Evolutionary conservation across 2,888 invertebrate genomes (phyloP).

Genomic region (Spodoptera exigua): DNA sequence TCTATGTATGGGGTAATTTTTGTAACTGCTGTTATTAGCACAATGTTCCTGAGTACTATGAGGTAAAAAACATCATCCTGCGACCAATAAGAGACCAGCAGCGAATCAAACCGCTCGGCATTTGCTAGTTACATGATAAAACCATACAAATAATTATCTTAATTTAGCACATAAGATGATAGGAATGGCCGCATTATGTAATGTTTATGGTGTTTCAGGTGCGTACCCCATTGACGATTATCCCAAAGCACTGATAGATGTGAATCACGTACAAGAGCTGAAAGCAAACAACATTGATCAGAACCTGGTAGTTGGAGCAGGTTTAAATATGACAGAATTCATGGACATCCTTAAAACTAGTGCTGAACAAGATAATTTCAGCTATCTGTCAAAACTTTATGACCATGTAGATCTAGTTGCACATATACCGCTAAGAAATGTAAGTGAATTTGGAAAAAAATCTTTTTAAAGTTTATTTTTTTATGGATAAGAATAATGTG

Average conservation of each 20-base stretch:
- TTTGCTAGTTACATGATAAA: too few species aligned
- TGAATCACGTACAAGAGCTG: conserved; percentile 89
- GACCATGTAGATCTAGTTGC: conserved; percentile 92
- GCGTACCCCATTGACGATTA: conserved; percentile 73
- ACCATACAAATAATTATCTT: too few species aligned
- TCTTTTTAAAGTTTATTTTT: conserved; percentile 10
- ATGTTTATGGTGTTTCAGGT: conserved; percentile 63
- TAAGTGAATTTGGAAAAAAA: too few species aligned
- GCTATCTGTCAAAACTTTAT: conserved; percentile 88
- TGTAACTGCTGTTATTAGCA: too few species aligned
- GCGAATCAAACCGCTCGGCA: too few species aligned
- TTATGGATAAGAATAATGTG: too few species aligned
- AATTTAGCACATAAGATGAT: too few species aligned
- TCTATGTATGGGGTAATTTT: too few species aligned
- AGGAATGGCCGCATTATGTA: too few species aligned
- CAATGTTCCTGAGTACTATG: too few species aligned
- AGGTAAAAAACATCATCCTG: too few species aligned
- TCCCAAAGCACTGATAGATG: conserved; percentile 88
- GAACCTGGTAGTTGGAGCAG: conserved; percentile 88
- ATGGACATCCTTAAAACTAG: conserved; percentile 78
- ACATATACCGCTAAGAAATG: conserved; percentile 92
- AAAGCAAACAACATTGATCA: conserved; percentile 73
- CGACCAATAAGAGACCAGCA: too few species aligned
- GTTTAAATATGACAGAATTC: conserved; percentile 85
- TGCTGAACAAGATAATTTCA: conserved; percentile 77